Conservation (phyloP, 2,113 vertebrate genomes). For the Pseudolaguvia tuberculata region DNA sequence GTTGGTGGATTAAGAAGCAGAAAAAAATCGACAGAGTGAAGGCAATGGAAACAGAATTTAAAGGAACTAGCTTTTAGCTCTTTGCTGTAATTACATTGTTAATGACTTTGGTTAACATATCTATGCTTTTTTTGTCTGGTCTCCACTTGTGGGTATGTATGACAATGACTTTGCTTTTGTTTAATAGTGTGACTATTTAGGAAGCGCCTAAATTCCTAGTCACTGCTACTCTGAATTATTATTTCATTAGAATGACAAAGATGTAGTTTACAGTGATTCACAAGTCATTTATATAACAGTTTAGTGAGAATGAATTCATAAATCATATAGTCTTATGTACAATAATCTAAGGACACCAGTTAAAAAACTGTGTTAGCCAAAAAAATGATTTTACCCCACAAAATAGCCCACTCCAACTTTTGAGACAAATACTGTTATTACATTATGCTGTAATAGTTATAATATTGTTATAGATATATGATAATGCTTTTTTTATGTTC, state of each 20-base stretch:
- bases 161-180: neutral
- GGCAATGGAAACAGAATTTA: neutral
- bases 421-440: neutral
- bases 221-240: neutral
- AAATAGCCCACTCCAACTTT: neutral
- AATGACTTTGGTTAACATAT: neutral
- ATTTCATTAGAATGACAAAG: neutral
- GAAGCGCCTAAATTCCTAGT: too few relatives aligned
- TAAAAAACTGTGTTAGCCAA: too few relatives aligned
- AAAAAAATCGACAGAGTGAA: neutral
- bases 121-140: too few relatives aligned
- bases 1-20: slow-evolving; percentile 3
- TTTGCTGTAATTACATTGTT: neutral
- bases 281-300: too few relatives aligned
- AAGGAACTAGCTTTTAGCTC: slow-evolving; percentile 8
- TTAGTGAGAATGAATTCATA: too few relatives aligned
- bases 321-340: too few relatives aligned
- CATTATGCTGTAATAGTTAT: neutral
- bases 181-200: neutral
- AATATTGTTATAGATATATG: neutral
- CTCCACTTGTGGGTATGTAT: neutral
- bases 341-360: too few relatives aligned
- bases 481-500: neutral
- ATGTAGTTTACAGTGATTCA: neutral
- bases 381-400: too few relatives aligned